Base-by-base conservation (phyloP, 2,888 invertebrate genomes). In the Spicauda simplicius region DNA sequence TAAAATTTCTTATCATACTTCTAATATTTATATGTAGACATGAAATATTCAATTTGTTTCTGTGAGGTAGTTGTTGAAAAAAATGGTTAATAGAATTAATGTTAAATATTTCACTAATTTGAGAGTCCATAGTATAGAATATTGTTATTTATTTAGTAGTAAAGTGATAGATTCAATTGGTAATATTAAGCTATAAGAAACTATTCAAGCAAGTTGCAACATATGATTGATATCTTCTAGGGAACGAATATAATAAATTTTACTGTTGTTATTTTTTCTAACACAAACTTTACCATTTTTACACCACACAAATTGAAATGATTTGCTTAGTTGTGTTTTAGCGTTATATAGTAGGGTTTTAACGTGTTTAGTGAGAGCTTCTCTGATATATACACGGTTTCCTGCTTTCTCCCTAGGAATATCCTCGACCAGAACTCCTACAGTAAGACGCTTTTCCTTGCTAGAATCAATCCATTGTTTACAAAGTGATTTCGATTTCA, bases 281-380 rank as follows among this genome's bases (percentile, higher is more conserved):
- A 56, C 73, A 69, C 63, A 73, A 1, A 76, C 69, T 45, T 70
- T 72, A 11, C 72, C 74, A 48, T 74, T 67, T 56, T 73, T 74
- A 55, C 70, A 72, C 74, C 74, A 76, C 14, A 74, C 52, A 68
- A 70, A 74, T 59, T 76, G 68, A 67, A 45, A 71, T 5, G 65
- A 64, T 19, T 53, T 65, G 25, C 60, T 19, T 55, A 75, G 50
- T 20, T 70, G 58, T 2, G 10, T 45, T 67, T 72, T 74, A 14
- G 72, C 70, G 14, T 69, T 63, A 59, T 71, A 76, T 56, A 74
- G 48, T n/a, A 74, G 54, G 1, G 72, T 70, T 70, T 74, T 76
- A 1, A 64, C 10, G 56, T 68, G 37, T 55, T 76, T 73, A 0
- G 74, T 75, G 14, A 76, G 56, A 8, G 75, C 74, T 73, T 75